Conservation (phyloP, 2,888 invertebrate genomes). For the Andrena hattorfiana region DNA sequence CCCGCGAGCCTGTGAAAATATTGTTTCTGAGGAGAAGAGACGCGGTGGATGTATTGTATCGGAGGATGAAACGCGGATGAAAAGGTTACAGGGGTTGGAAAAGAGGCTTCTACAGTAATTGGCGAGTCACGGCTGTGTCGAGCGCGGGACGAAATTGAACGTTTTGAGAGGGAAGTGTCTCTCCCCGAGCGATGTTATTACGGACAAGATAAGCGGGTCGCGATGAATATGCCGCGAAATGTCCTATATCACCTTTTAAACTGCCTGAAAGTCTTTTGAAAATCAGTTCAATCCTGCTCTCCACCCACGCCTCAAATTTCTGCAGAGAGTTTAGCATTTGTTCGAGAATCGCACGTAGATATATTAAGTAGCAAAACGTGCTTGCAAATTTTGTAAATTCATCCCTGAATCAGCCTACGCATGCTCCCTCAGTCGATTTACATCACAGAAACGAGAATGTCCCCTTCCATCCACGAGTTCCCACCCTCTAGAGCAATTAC, state of each 20-base stretch:
- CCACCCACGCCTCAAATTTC: too few relatives aligned
- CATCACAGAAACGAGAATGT: not conserved
- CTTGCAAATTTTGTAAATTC: not conserved
- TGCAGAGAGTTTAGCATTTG: too few relatives aligned
- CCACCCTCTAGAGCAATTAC: not conserved
- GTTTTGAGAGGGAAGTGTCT: slow-evolving; percentile 36
- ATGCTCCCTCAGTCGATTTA: not conserved
- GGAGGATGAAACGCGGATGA: slow-evolving; percentile 14
- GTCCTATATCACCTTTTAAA: not conserved
- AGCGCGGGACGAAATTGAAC: slow-evolving; percentile 44
- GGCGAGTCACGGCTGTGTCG: slow-evolving; percentile 10
- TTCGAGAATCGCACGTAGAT: too few relatives aligned
- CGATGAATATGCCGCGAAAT: slow-evolving; percentile 28
- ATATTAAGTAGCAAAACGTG: too few relatives aligned
- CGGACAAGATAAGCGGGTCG: slow-evolving; percentile 44
- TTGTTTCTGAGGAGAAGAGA: slow-evolving; percentile 26
- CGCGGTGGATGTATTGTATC: slow-evolving; percentile 21
- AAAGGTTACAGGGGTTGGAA: slow-evolving; percentile 1
- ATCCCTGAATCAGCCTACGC: not conserved
- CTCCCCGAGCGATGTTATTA: slow-evolving; percentile 41
- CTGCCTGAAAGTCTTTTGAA: not conserved
- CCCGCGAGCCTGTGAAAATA: slow-evolving; percentile 20
- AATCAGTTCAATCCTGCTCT: not conserved
- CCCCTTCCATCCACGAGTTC: not conserved
- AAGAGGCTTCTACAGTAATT: slow-evolving; percentile 26